A percentile compares a stretch with the other conserved stretches of the same genome.
Conservation (phyloP, 2,113 vertebrate species). For the Saguinus midas region DNA sequence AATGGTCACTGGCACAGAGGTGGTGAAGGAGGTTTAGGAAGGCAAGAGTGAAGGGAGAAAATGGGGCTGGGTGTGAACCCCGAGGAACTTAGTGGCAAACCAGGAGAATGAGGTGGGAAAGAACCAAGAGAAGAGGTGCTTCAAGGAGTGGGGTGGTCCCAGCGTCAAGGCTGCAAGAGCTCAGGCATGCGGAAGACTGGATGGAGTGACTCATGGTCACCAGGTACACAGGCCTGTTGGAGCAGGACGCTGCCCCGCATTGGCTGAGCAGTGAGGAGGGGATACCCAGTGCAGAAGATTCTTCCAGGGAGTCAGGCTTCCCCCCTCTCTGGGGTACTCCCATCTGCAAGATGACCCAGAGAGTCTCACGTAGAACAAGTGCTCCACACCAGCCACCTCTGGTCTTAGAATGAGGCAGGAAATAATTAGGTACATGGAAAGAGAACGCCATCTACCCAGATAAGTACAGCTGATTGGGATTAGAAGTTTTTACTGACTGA, state of each 20-base stretch:
- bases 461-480: accelerated
- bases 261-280: not conserved
- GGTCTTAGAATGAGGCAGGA: not conserved
- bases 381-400: no score
- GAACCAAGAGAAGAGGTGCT: not conserved
- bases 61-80: not conserved
- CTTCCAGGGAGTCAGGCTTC: not conserved
- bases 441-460: not conserved
- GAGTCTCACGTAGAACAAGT: not conserved
- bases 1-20: not conserved
- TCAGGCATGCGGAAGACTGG: accelerated
- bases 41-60: not conserved
- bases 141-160: no score
- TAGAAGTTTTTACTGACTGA: not conserved
- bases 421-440: not conserved
- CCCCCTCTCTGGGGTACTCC: not conserved
- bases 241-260: accelerated
- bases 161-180: accelerated
- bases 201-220: not conserved
- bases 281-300: not conserved
- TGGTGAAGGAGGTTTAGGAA: not conserved
- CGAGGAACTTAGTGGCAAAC: not conserved
- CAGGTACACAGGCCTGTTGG: not conserved
- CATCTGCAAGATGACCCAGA: not conserved
- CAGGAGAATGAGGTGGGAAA: not conserved